phyloP scores from a whole-genome alignment of 2,797 vertebrate genomes.

The Uromys caudimaculatus region DNA sequence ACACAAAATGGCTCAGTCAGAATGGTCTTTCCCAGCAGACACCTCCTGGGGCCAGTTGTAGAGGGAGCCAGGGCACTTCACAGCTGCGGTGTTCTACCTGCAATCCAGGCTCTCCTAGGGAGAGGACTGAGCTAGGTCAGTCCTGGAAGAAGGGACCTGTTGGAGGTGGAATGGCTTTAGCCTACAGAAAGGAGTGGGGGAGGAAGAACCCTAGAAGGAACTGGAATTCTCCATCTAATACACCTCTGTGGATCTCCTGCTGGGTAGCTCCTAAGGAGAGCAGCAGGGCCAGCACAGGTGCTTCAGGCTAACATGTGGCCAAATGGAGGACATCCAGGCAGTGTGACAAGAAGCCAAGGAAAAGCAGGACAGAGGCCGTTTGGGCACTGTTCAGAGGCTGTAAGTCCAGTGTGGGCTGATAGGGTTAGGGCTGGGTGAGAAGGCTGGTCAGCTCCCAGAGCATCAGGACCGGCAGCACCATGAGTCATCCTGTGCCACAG shows the following conservation, averaged over 20 bases:
- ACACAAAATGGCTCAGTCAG: background rate
- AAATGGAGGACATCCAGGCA: background rate
- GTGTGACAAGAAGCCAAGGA: background rate
- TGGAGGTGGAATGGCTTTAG: background rate
- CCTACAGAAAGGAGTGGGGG: background rate
- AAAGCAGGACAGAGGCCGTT: background rate
- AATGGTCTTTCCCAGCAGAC: background rate
- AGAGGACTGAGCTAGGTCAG: background rate
- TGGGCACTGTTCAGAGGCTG: background rate
- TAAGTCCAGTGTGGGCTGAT: background rate
- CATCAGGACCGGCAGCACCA: background rate
- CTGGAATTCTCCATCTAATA: conserved; percentile 17
- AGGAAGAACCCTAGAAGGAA: background rate
- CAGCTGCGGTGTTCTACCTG: background rate
- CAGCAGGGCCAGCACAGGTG: background rate
- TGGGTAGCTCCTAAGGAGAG: background rate
- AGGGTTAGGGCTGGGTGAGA: background rate
- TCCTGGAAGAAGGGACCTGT: background rate
- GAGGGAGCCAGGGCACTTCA: background rate
- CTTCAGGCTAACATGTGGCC: background rate
- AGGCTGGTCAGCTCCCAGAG: background rate
- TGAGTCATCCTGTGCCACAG: background rate
- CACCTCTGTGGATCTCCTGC: background rate
- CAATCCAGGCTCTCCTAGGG: background rate
- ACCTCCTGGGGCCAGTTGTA: background rate